phyloP scores from a whole-genome alignment of 2,113 vertebrate species.

The Pseudopipra pipra region DNA sequence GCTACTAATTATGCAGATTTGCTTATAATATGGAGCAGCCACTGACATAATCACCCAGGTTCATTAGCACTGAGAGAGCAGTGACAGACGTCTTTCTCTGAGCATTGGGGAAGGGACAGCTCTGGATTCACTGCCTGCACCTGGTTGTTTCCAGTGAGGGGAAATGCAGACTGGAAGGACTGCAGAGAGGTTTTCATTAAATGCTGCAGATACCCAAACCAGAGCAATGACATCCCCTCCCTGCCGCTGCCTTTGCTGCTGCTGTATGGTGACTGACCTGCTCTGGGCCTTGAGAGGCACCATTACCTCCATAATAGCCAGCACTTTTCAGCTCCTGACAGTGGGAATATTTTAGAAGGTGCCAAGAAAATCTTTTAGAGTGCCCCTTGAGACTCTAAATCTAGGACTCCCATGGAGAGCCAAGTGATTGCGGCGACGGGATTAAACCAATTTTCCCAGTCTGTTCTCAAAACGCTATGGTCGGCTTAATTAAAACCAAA shows the following conservation, averaged over 20 bases:
- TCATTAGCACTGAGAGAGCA: background rate
- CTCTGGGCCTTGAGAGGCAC: background rate
- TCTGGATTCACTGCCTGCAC: background rate
- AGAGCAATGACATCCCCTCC: background rate
- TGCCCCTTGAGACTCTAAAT: constrained; percentile 4
- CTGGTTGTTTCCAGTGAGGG: background rate
- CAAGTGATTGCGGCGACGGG: background rate
- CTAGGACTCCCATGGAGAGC: background rate
- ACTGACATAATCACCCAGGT: background rate
- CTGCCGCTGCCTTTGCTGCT: background rate
- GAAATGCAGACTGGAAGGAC: background rate
- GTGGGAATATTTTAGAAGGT: constrained; percentile 19
- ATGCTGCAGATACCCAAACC: background rate
- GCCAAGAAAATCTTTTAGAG: constrained; percentile 40
- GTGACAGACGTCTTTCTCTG: background rate
- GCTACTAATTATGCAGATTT: background rate
- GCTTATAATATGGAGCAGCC: background rate
- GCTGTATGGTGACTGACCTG: background rate
- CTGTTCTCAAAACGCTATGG: background rate
- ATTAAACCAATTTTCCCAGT: constrained; percentile 52
- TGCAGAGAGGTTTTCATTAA: background rate
- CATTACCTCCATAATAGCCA: background rate
- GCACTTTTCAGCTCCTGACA: background rate
- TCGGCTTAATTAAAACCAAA: constrained; percentile 49
- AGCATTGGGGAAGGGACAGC: background rate